Evolutionary conservation across 1,140 invertebrate genomes (phyloP).

Genomic region (Zaprionus davidi): DNA sequence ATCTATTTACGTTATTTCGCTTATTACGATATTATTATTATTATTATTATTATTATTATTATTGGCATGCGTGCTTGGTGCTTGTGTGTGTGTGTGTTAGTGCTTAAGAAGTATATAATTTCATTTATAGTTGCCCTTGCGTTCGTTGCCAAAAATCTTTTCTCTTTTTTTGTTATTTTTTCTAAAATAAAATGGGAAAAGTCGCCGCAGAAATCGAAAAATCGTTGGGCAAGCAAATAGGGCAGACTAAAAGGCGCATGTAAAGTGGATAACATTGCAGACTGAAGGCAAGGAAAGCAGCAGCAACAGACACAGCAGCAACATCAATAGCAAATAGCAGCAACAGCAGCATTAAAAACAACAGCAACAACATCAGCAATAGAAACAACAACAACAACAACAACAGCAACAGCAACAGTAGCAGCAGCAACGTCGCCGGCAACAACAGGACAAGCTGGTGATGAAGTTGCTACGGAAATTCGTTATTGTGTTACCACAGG

Average conservation of each 20-base stretch:
- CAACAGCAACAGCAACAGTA: constrained; percentile 20
- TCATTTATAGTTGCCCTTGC: constrained; percentile 51
- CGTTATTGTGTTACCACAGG: constrained; percentile 83
- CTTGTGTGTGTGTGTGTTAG: constrained; percentile 16
- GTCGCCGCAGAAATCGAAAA: constrained; percentile 50
- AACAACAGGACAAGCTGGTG: constrained; percentile 40
- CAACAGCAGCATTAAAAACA: constrained; percentile 7
- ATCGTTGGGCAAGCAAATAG: constrained; percentile 54
- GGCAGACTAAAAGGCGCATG: constrained; percentile 51
- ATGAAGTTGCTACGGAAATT: constrained; percentile 83
- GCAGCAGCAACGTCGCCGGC: constrained; percentile 27
- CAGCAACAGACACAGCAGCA: constrained; percentile 34
- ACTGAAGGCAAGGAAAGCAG: constrained; percentile 28
- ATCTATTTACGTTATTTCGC: constrained; percentile 48
- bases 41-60: constrained; percentile 29
- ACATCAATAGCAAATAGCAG: constrained; percentile 6
- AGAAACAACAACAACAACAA: constrained; percentile 20
- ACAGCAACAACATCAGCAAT: constrained; percentile 18
- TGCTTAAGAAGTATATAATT: constrained; percentile 58
- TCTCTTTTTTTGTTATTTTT: too few relatives aligned
- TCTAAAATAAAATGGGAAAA: constrained; percentile 14
- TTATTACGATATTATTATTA: constrained; percentile 34
- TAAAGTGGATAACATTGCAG: constrained; percentile 76
- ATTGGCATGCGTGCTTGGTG: constrained; percentile 22
- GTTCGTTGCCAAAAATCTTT: constrained; percentile 21